Percentiles rank a stretch among this genome's conserved stretches.
These are phyloP conservation scores for Anhinga anhinga DNA, from an alignment of 2,113 vertebrate genomes.

Conservation along the genomic window DNA sequence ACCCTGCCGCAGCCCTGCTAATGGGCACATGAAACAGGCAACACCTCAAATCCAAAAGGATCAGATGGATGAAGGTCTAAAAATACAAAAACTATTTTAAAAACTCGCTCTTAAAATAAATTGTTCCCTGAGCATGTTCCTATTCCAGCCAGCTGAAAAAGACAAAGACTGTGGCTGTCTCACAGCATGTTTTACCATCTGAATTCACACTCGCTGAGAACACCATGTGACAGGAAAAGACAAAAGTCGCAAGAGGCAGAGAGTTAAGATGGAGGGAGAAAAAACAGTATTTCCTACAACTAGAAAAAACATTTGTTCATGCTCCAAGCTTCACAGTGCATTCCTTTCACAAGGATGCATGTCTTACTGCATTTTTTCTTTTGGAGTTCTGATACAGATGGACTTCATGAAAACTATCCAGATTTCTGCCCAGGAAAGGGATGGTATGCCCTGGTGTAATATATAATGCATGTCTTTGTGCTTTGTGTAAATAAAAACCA, in stretches of 20 bases:
- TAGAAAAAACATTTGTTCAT: rapidly evolving
- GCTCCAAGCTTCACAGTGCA: rapidly evolving
- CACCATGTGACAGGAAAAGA: background rate
- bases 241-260: background rate
- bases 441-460: background rate
- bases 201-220: background rate
- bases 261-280: background rate
- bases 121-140: background rate
- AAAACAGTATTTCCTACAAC: rapidly evolving
- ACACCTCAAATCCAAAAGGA: background rate
- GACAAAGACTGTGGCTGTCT: background rate
- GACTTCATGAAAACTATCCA: background rate
- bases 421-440: background rate
- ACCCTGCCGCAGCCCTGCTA: background rate
- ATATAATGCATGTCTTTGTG: background rate
- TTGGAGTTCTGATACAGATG: background rate
- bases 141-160: background rate
- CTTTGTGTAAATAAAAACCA: background rate
- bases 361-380: background rate
- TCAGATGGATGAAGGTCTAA: background rate
- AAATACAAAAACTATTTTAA: background rate
- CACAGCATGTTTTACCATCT: background rate
- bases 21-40: background rate
- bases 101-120: background rate
- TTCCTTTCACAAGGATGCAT: rapidly evolving